Evolutionary conservation across 53 echinoderm and acorn worm genomes (phyloP).

Genomic region (Zoroaster sp.): DNA sequence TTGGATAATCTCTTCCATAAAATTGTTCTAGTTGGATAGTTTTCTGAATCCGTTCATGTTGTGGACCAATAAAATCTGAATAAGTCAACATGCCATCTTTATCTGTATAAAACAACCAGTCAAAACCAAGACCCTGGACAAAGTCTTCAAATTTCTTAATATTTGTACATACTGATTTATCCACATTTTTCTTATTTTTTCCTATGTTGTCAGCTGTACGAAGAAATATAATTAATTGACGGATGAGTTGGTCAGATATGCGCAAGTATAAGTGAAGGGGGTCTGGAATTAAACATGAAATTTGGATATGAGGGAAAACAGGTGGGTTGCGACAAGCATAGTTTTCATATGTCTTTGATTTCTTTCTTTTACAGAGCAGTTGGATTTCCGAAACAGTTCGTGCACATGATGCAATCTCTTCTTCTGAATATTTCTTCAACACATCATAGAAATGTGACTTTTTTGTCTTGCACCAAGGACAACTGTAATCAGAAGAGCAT

Average conservation of each 20-base stretch:
- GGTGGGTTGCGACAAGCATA: conserved; percentile 29
- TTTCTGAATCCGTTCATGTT: no score
- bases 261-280: conserved; percentile 49
- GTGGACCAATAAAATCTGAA: conserved; percentile 33
- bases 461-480: conserved; percentile 2
- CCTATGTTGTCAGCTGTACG: conserved; percentile 43
- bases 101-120: conserved; percentile 10
- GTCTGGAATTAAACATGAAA: conserved; percentile 29
- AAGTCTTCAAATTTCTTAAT: conserved; percentile 39
- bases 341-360: background rate
- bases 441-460: conserved; percentile 29
- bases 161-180: background rate
- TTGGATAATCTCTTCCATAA: conserved; percentile 9
- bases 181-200: conserved; percentile 50
- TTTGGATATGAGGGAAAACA: conserved; percentile 29
- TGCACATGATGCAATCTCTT: background rate
- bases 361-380: background rate
- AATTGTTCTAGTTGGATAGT: conserved; percentile 17
- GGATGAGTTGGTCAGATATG: conserved; percentile 56
- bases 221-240: conserved; percentile 45
- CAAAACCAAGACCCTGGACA: conserved; percentile 26
- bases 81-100: conserved; percentile 31
- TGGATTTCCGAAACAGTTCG: conserved; percentile 18
- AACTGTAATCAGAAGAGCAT: conserved; percentile 29
- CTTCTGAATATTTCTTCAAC: conserved; percentile 8